Conservation (phyloP, 2,888 invertebrate species). For the Ochropleura leucogaster region DNA sequence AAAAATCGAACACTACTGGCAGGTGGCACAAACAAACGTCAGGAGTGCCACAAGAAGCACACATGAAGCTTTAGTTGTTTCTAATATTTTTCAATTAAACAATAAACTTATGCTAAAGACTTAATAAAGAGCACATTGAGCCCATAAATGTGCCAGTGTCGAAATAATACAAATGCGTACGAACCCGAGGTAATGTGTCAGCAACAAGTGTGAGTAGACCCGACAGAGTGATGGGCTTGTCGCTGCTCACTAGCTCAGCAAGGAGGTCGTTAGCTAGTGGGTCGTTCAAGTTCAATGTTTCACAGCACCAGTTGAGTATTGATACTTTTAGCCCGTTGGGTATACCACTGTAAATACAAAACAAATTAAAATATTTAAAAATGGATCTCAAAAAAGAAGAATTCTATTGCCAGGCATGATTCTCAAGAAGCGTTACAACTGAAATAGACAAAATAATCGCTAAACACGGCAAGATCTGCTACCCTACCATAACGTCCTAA, state of each 20-base stretch:
- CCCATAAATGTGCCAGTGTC: background rate
- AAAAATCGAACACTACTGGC: background rate
- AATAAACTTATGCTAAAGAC: background rate
- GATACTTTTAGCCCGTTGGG: conserved; percentile 83
- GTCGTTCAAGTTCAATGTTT: conserved; percentile 80
- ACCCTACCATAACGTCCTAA: too few species aligned
- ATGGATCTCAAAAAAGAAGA: background rate
- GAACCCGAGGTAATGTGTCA: conserved; percentile 86
- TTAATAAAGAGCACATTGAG: background rate
- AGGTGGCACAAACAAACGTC: background rate
- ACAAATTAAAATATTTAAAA: background rate
- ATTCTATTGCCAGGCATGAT: background rate
- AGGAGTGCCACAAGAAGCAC: background rate
- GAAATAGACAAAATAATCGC: background rate
- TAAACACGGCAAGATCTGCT: background rate
- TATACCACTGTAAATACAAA: conserved; percentile 75
- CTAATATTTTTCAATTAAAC: background rate
- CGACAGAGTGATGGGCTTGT: conserved; percentile 84
- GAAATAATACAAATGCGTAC: conserved; percentile 8
- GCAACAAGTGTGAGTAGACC: conserved; percentile 84
- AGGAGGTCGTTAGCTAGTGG: conserved; percentile 82
- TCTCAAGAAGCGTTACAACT: background rate
- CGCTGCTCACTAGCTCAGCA: conserved; percentile 80
- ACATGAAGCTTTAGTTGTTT: background rate
- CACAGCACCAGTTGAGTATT: conserved; percentile 86